These are phyloP conservation scores for Anoplopoma fimbria DNA, from an alignment of 2,113 vertebrate genomes.

Conservation along the genomic window DNA sequence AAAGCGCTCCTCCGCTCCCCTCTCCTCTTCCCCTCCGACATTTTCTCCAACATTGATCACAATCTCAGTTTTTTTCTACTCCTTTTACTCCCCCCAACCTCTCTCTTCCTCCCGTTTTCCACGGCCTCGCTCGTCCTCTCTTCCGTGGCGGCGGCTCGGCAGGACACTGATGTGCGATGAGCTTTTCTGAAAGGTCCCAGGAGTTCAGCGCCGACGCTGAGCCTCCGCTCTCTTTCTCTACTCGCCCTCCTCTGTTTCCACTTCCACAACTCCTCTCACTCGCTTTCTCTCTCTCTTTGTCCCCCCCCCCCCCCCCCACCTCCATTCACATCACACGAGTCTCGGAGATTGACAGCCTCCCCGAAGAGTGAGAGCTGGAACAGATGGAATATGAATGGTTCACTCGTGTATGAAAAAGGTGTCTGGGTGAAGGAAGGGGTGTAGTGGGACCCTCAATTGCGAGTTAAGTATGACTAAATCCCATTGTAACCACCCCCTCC, in stretches of 20 bases:
- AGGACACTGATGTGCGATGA: conserved; percentile 87
- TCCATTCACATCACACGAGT: conserved; percentile 88
- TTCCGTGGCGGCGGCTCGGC: conserved; percentile 79
- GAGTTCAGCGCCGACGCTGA: conserved; percentile 87
- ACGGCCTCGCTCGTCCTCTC: conserved; percentile 82
- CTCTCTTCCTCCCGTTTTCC: conserved; percentile 20
- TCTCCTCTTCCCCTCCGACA: background rate
- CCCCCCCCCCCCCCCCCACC: conserved; percentile 45
- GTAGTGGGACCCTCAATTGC: conserved; percentile 76
- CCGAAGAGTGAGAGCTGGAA: conserved; percentile 94
- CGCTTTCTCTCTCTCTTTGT: conserved; percentile 36
- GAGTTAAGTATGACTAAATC: conserved; percentile 80
- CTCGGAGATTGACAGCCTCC: conserved; percentile 97
- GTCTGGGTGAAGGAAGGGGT: conserved; percentile 80
- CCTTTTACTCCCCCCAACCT: background rate
- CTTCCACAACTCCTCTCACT: conserved; percentile 13
- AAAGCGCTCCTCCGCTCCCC: background rate
- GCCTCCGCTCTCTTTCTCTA: conserved; percentile 30
- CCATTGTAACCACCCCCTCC: conserved; percentile 64
- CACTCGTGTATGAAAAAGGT: conserved; percentile 94
- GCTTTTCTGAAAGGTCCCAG: conserved; percentile 91
- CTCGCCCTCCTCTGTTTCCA: conserved; percentile 18
- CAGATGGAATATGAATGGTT: conserved; percentile 99
- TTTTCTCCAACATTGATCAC: conserved; percentile 19
- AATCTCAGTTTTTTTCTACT: conserved; percentile 14